Conservation (phyloP, 2,113 vertebrate genomes). For the Symphodus melops region DNA sequence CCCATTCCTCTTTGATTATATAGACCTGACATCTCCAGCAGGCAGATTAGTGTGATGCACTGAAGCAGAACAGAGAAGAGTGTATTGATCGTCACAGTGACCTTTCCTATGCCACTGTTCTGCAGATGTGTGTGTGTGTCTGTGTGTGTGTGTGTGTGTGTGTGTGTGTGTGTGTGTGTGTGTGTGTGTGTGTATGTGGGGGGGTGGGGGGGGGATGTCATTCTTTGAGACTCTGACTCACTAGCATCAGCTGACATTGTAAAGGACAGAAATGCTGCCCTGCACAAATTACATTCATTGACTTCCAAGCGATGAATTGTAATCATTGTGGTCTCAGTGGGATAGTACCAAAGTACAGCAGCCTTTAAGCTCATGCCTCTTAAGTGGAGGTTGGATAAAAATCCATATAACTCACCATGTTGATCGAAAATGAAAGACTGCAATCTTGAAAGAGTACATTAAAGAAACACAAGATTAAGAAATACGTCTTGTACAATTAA, state of each 20-base stretch:
- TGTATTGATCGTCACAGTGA: slow-evolving; percentile 76
- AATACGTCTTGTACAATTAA: neutral
- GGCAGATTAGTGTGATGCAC: slow-evolving; percentile 57
- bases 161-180: too few relatives aligned
- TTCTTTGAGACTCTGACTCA: slow-evolving; percentile 33
- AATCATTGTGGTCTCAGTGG: slow-evolving; percentile 37
- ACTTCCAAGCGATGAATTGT: slow-evolving; percentile 19
- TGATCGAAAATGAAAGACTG: neutral
- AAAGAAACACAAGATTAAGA: neutral
- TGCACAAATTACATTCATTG: slow-evolving; percentile 36
- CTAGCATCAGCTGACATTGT: neutral
- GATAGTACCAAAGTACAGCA: neutral
- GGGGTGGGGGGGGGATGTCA: slow-evolving; percentile 46
- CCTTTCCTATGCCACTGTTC: slow-evolving; percentile 62
- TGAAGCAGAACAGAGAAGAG: slow-evolving; percentile 43
- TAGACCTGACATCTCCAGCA: neutral
- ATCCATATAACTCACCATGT: slow-evolving; percentile 10
- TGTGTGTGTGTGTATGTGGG: too few relatives aligned
- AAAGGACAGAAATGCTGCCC: slow-evolving; percentile 18
- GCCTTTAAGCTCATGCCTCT: slow-evolving; percentile 8
- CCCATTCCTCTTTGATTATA: neutral
- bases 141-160: too few relatives aligned
- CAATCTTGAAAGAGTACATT: neutral
- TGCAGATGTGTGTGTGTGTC: too few relatives aligned
- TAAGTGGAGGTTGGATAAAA: neutral